Evolutionary conservation across 2,888 invertebrate species (phyloP), one percentile per base, ranked within the genome.

Genomic region (Linnaemya tessellans): DNA sequence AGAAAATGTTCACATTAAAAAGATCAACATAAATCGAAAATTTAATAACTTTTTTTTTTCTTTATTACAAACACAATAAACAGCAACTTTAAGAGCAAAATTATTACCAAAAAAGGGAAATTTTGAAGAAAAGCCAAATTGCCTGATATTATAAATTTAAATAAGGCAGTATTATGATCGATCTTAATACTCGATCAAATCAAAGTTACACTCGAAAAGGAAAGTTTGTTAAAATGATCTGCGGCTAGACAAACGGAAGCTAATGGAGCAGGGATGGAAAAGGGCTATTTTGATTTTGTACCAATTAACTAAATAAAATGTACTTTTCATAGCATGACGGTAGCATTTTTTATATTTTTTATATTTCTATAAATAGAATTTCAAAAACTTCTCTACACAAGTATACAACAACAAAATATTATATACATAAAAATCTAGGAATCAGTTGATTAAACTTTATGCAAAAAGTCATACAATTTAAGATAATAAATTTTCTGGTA

Each of bases 11-110:
- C 3, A 54, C 25, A 43, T 56, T 20, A 20, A 70, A 78, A 79
- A 71, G 62, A 43, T 73, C 20, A 60, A 77, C 67, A 73, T 73
- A 67, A 78, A 84, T 77, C 70, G 74, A n/a, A 20, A 74, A 75
- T 75, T 70, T 56, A 56, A 18, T 15, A 54, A 51, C 8, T 73
- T 74, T 46, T 1, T 51, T 51, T 51, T 20, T 56, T 41, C 49
- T n/a, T n/a, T n/a, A 35, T 20, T 65, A 25, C 38, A 51, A 56
- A 30, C 30, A 68, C 25, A 56, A 68, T 22, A 70, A 80, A 56
- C 58, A 84, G 46, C 43, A 79, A 68, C 43, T 67, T 73, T 49
- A 70, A 67, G 46, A 64, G 5, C 3, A 64, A 43, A 22, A 43
- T 1, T 2, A n/a, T n/a, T n/a, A n/a, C n/a, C 22, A 25, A 64